phyloP scores from a whole-genome alignment of 1,140 invertebrate genomes.

The Nebria ingens region DNA sequence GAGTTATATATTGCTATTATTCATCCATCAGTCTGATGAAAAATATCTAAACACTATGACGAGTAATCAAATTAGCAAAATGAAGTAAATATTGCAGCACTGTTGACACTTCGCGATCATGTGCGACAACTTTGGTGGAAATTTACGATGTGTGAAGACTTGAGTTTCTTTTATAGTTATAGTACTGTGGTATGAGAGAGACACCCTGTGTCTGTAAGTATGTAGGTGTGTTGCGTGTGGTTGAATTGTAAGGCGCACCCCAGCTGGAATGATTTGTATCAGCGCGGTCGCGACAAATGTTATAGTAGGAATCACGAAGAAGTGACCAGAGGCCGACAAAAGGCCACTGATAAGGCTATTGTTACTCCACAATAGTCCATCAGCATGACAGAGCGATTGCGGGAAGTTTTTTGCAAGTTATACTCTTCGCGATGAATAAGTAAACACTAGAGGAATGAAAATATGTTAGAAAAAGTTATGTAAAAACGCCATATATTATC shows the following conservation, averaged over 20 bases:
- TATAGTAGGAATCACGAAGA: conserved; percentile 23
- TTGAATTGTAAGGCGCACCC: background rate
- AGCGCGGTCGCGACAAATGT: conserved; percentile 24
- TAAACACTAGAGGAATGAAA: no score
- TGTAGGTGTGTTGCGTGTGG: background rate
- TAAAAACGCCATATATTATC: no score
- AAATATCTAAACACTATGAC: no score
- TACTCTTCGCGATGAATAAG: no score
- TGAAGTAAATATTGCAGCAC: background rate
- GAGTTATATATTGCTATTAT: no score
- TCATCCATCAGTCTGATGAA: no score
- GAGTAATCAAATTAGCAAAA: background rate
- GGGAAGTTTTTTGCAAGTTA: no score
- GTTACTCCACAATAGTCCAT: conserved; percentile 27
- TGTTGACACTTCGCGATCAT: background rate
- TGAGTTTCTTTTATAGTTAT: background rate
- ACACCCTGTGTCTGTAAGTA: background rate
- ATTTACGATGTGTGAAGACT: conserved; percentile 1
- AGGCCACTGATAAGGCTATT: conserved; percentile 26
- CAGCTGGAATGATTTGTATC: conserved; percentile 22
- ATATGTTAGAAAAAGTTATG: no score
- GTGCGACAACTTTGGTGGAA: background rate
- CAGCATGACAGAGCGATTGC: conserved; percentile 26
- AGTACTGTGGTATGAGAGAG: background rate
- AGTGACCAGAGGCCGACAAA: conserved; percentile 21